phyloP scores from a whole-genome alignment of 2,888 invertebrate genomes.

The Megamerina dolium region DNA sequence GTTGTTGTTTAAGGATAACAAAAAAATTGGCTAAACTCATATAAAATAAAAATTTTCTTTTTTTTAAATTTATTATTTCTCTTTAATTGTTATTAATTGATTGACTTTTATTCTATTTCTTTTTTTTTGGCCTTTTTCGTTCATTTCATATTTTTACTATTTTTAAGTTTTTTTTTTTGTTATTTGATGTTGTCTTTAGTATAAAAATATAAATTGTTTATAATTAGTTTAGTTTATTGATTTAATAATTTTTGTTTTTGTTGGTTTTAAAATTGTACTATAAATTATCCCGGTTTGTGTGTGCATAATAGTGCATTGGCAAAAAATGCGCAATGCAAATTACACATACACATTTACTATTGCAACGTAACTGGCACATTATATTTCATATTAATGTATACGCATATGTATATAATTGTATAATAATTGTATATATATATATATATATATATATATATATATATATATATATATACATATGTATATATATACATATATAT shows the following conservation, averaged over 20 bases:
- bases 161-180: slow-evolving; percentile 22
- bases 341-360: slow-evolving; percentile 39
- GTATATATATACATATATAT: no score
- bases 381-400: no score
- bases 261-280: slow-evolving; percentile 48
- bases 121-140: slow-evolving; percentile 12
- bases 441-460: no score
- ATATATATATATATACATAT: no score
- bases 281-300: slow-evolving; percentile 50
- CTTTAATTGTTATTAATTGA: slow-evolving; percentile 7
- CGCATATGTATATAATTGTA: no score
- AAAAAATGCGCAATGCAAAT: slow-evolving; percentile 9
- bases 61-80: slow-evolving; percentile 3
- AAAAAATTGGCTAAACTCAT: slow-evolving; percentile 1
- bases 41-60: slow-evolving; percentile 4
- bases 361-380: slow-evolving; percentile 48
- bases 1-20: slow-evolving; percentile 9
- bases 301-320: slow-evolving; percentile 4
- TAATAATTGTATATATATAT: no score
- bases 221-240: slow-evolving; percentile 26
- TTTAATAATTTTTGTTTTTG: slow-evolving; percentile 22
- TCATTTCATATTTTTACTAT: slow-evolving; percentile 15
- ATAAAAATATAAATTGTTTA: slow-evolving; percentile 49
- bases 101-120: slow-evolving; percentile 9
- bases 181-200: slow-evolving; percentile 31